Evolutionary conservation across 1,140 invertebrate species (phyloP), one percentile per base, ranked within the genome.

Genomic region (Diachasma alloeum): DNA sequence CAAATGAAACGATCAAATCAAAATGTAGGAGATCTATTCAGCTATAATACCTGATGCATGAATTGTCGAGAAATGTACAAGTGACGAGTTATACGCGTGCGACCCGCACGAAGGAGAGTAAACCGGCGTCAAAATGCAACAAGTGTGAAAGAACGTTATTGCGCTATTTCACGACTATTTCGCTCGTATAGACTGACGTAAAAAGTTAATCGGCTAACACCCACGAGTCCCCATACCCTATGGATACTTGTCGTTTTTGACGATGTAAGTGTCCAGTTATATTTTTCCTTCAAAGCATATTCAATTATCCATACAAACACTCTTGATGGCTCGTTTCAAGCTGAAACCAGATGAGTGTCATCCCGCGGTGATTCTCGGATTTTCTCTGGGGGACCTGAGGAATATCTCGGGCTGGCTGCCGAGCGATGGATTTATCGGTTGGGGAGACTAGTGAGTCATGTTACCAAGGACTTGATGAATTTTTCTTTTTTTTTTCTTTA

Each of bases 81-180:
- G 39, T 68, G 24, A 46, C 22, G 59, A 63, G 59, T 63, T 53
- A 19, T 53, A 53, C 48, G 59, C 24, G 24, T 31, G 59, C 59
- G 24, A 31, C 22, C 24, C 59, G 24, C 59, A 31, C 24, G 59
- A 63, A 53, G n/a, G 48, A 53, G 48, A 53, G 48, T 15, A 53
- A 66, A 36, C 59, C 31, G 15, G 15, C 66, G 66, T 68, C 36
- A 68, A 68, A 75, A 75, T 78, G 77, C 79, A 80, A 80, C 79
- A 80, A 80, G 79, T 78, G 79, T 73, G 77, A 80, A 80, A 78
- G 75, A 75, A 77, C 77, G 75, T 78, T 77, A 78, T 78, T 80
- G 75, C 77, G 53, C 75, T 77, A 77, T 75, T 78, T 78, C 72
- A 78, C 73, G 76, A 77, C 76, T 78, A 78, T 80, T 80, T 78